phyloP scores from a whole-genome alignment of 2,797 vertebrate genomes.

The Pseudopleuronectes americanus region DNA sequence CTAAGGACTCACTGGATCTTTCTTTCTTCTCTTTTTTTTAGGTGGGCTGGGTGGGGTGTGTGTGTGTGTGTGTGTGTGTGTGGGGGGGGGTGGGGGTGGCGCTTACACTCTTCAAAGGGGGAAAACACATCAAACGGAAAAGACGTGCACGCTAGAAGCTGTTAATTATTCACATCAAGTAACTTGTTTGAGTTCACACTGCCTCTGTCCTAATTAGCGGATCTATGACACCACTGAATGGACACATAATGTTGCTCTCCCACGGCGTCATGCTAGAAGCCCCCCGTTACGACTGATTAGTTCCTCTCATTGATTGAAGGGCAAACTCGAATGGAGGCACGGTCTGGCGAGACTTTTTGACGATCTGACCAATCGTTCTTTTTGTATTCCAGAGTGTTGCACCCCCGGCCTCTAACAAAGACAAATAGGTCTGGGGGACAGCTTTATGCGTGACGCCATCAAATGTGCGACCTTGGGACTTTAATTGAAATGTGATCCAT shows the following conservation, averaged over 20 bases:
- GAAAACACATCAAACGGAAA: conserved; percentile 74
- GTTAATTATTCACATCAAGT: conserved; percentile 83
- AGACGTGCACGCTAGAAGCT: conserved; percentile 74
- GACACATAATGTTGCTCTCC: conserved; percentile 63
- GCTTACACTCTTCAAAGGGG: conserved; percentile 75
- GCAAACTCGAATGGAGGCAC: conserved; percentile 78
- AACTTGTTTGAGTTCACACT: conserved; percentile 79
- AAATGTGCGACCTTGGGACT: conserved; percentile 79
- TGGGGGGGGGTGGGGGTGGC: conserved; percentile 8
- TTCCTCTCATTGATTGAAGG: conserved; percentile 77
- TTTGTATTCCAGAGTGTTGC: conserved; percentile 70
- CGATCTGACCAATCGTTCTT: conserved; percentile 73
- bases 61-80: too few relatives aligned
- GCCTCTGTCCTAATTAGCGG: conserved; percentile 78
- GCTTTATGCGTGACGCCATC: conserved; percentile 69
- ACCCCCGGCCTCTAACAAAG: conserved; percentile 80
- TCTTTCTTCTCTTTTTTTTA: neutral
- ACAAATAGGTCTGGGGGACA: conserved; percentile 76
- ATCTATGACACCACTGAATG: conserved; percentile 74
- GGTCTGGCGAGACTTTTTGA: conserved; percentile 67
- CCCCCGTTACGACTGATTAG: conserved; percentile 79
- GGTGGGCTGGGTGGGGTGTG: neutral
- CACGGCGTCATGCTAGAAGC: conserved; percentile 55
- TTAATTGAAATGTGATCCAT: conserved; percentile 77
- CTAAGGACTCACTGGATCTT: conserved; percentile 24